Base-by-base conservation (phyloP, 2,888 invertebrate species). In the Drosophila helvetica region DNA sequence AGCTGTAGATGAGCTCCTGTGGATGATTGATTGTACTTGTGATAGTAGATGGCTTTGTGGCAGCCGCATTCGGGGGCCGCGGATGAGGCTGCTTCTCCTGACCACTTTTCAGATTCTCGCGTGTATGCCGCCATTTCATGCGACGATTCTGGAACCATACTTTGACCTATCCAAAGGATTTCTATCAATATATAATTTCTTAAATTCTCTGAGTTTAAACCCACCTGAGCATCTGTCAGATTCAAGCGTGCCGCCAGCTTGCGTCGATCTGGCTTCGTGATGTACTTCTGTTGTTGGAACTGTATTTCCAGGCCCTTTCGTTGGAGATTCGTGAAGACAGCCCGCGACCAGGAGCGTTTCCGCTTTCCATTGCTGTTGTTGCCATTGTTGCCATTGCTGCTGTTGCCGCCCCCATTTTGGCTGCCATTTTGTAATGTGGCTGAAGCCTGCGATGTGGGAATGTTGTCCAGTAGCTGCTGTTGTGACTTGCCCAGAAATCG, bases 271-370 rank as follows among this genome's bases (percentile, higher is more conserved):
- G 98, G 98, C 91, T 98, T 98, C 0, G 98, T 98, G 73, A 98
- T 98, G 90, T 98, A 98, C 91, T 98, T 98, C 91, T 98, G 98
- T 77, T 98, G 94, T 89, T 97, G 96, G 91, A 98, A 98, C 81
- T 98, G 93, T 78, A 97, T 94, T 92, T 98, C 98, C 61, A 98
- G 93, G 0, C 98, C 98, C 91, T 98, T 98, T n/a, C 98, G 92
- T 91, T 98, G 98, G 3, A 98, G 93, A 90, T 98, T 97, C 89
- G 98, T 98, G 91, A 98, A 98, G 0, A 98, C 98, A 0, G 98
- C 98, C 56, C 98, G 93, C 0, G 98, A 98, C 98, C 98, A 98
- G 0, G 98, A 97, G 27, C 98, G 94, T 90, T 98, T 98, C 66
- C 98, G 93, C 89, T 98, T 96, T 38, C 90, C 90, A 72, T 75